Conservation (phyloP, 2,113 vertebrate species). For the Ctenodactylus gundi region DNA sequence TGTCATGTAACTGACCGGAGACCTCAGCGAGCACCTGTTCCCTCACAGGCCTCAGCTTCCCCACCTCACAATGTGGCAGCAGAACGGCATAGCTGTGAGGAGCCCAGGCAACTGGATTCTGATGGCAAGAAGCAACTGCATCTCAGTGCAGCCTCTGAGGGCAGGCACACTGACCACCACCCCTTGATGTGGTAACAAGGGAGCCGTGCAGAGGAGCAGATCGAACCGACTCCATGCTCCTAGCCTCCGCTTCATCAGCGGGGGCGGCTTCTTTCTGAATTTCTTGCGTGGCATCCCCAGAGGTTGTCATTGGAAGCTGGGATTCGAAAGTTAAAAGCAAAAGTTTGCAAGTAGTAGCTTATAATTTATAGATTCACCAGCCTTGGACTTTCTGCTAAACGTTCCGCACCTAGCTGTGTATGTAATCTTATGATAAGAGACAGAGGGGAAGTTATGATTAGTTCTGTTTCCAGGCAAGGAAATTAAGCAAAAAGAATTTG, state of each 20-base stretch:
- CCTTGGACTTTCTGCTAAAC: neutral
- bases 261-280: neutral
- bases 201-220: neutral
- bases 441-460: neutral
- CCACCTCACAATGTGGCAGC: neutral
- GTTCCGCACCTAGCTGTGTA: neutral
- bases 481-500: neutral
- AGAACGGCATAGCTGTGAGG: neutral
- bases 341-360: constrained; percentile 3
- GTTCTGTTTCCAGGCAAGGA: neutral
- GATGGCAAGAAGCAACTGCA: neutral
- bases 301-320: neutral
- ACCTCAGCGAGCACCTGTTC: neutral
- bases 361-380: neutral
- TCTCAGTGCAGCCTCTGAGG: neutral
- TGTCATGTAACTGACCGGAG: neutral
- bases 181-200: too few relatives aligned
- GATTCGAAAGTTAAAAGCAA: constrained; percentile 8
- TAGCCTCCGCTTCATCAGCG: too few relatives aligned
- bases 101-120: neutral
- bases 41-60: neutral
- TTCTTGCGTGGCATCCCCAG: neutral
- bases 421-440: neutral
- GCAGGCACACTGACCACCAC: too few relatives aligned
- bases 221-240: neutral